Evolutionary conservation across 2,888 invertebrate species (phyloP).

Genomic region (Ectemnius continuus): DNA sequence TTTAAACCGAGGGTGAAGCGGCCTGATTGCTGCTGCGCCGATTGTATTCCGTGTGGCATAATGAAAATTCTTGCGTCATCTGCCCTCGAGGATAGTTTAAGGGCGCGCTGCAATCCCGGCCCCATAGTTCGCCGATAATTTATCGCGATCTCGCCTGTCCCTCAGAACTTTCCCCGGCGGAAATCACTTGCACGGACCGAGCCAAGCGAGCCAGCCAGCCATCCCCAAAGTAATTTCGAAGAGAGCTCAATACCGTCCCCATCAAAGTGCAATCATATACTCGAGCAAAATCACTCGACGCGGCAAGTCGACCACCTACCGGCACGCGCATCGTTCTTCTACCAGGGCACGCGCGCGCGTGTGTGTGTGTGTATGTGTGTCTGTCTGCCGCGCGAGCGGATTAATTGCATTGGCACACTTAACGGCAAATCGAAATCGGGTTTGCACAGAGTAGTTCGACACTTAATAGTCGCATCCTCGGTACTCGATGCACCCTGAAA

Average conservation of each 20-base stretch:
- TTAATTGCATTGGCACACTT: background rate
- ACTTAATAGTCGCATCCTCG: no score
- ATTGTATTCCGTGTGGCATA: constrained; percentile 52
- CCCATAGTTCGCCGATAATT: constrained; percentile 23
- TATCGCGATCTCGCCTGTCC: constrained; percentile 32
- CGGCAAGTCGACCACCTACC: constrained; percentile 1
- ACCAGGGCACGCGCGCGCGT: no score
- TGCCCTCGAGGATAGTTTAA: constrained; percentile 48
- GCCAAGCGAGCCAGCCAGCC: background rate
- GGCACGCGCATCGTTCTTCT: constrained; percentile 4
- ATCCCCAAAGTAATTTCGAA: background rate
- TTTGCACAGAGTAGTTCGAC: no score
- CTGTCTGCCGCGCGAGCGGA: background rate
- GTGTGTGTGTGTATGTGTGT: background rate
- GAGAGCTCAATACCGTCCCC: background rate
- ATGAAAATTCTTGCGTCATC: constrained; percentile 62
- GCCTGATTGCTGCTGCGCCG: constrained; percentile 58
- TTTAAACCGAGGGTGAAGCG: constrained; percentile 60
- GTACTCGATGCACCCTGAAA: background rate
- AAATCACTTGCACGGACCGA: background rate
- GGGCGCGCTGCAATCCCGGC: constrained; percentile 29
- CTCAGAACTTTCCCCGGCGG: constrained; percentile 8
- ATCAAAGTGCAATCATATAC: constrained; percentile 2
- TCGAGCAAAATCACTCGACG: background rate
- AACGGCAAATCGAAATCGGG: no score